A percentile compares a stretch with the other conserved stretches of the same genome.
Evolutionary conservation across 1,140 invertebrate genomes (phyloP).

Genomic region (Caenorhabditis elegans): DNA sequence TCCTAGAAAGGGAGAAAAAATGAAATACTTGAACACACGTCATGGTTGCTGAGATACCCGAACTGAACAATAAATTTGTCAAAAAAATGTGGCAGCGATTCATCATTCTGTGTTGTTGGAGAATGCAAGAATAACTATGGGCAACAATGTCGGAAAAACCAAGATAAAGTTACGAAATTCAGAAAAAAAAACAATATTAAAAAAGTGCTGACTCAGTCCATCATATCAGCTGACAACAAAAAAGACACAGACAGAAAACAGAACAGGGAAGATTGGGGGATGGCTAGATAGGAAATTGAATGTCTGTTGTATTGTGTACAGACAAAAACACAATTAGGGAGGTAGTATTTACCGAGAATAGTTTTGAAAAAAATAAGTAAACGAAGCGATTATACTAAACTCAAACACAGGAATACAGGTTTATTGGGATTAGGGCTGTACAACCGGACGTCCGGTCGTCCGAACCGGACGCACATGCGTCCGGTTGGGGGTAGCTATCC

Average conservation of each 20-base stretch:
- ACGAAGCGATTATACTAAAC: no score
- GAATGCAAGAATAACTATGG: neutral
- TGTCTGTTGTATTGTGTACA: neutral
- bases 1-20: no score
- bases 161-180: neutral
- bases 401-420: no score
- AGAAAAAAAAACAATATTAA: neutral
- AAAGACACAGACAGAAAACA: neutral
- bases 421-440: no score
- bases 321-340: neutral
- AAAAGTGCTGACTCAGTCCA: neutral
- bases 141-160: neutral
- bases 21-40: neutral
- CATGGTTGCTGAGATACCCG: constrained; percentile 17
- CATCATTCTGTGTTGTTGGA: neutral
- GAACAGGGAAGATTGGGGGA: neutral
- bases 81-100: neutral
- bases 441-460: no score
- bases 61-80: neutral
- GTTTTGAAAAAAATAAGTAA: neutral
- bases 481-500: no score
- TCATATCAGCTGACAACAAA: neutral
- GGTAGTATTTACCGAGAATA: neutral
- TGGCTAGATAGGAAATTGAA: neutral
- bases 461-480: no score